These are phyloP conservation scores for Parelbella ahira DNA, from an alignment of 2,888 invertebrate species.

Conservation along the genomic window DNA sequence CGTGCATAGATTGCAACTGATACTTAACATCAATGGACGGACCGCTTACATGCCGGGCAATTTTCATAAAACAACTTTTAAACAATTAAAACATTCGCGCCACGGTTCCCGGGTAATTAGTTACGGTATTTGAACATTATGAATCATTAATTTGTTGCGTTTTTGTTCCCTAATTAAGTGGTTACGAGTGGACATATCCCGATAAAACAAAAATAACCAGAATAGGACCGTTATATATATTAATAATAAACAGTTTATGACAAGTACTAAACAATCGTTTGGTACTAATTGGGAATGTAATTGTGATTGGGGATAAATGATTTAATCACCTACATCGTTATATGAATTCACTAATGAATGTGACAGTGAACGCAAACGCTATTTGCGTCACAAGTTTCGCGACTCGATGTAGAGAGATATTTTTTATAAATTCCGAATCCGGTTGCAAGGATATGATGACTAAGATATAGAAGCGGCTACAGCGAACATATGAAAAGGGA, in stretches of 20 bases:
- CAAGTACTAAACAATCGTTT: too few relatives aligned
- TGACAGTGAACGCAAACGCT: background rate
- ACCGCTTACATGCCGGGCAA: too few relatives aligned
- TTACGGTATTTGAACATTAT: slow-evolving; percentile 2
- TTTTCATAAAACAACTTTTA: too few relatives aligned
- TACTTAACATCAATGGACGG: too few relatives aligned
- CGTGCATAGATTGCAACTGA: too few relatives aligned
- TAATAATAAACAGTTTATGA: too few relatives aligned
- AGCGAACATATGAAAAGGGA: slow-evolving; percentile 38
- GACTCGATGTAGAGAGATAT: slow-evolving; percentile 6
- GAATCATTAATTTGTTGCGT: background rate
- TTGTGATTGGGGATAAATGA: too few relatives aligned
- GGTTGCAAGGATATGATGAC: slow-evolving; percentile 24
- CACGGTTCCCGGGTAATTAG: slow-evolving; percentile 1
- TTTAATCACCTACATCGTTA: too few relatives aligned
- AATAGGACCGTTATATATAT: too few relatives aligned
- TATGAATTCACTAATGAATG: too few relatives aligned
- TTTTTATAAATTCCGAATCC: slow-evolving; percentile 17
- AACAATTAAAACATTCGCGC: background rate
- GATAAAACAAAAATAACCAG: too few relatives aligned
- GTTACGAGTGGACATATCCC: background rate
- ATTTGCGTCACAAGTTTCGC: background rate
- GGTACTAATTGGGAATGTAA: too few relatives aligned
- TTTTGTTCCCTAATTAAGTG: background rate
- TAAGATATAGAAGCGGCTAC: slow-evolving; percentile 22